These are phyloP conservation scores for Propithecus coquereli DNA, from an alignment of 2,113 vertebrate genomes.

Conservation along the genomic window DNA sequence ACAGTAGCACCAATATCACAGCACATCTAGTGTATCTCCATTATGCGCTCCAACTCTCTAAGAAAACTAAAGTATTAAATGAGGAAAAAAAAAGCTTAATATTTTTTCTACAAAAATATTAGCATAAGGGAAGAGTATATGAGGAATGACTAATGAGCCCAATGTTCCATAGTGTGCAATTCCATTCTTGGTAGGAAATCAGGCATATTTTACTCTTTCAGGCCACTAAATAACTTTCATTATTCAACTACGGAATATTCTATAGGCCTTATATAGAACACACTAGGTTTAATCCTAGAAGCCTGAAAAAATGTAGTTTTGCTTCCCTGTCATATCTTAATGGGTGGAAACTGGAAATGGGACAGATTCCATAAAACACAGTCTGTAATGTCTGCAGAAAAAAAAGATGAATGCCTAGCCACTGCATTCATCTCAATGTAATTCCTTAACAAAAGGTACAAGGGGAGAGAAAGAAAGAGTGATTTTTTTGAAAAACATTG, in stretches of 20 bases:
- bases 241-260: not conserved
- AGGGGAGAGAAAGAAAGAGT: not conserved
- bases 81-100: not conserved
- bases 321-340: not conserved
- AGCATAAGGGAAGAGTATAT: not conserved
- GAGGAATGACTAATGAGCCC: not conserved
- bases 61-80: not conserved
- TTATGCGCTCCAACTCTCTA: not conserved
- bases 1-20: not conserved
- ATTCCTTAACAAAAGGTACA: not conserved
- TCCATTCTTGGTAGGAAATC: not conserved
- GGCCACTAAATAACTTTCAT: not conserved
- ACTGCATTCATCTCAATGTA: not conserved
- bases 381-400: not conserved
- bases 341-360: not conserved
- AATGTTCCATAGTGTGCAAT: not conserved
- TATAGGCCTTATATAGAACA: not conserved
- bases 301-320: not conserved
- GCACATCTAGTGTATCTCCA: not conserved
- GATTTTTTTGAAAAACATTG: not conserved
- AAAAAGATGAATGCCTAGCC: not conserved
- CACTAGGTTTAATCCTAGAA: not conserved
- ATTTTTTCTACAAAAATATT: not conserved
- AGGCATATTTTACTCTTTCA: not conserved
- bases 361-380: not conserved